Evolutionary conservation across 1,140 invertebrate genomes (phyloP).

Genomic region (Drosophila pectinifera): DNA sequence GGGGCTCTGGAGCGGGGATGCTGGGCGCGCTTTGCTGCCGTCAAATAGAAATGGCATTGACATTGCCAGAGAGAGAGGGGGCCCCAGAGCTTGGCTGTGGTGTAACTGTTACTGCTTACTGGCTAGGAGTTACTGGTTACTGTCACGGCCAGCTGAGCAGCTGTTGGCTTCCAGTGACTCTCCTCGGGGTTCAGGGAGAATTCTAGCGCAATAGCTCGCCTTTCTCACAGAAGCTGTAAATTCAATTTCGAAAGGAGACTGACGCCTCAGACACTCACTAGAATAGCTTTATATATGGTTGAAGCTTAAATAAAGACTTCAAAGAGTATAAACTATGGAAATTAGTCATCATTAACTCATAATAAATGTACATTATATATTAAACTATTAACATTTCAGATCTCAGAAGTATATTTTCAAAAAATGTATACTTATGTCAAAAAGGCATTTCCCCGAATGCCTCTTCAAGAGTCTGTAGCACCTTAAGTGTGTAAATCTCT

Average conservation of each 20-base stretch:
- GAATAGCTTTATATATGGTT: neutral
- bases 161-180: constrained; percentile 14
- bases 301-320: neutral
- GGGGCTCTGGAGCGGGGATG: neutral
- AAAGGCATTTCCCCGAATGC: neutral
- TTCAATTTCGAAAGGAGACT: neutral
- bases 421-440: too few species aligned
- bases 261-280: neutral
- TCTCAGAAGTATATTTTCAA: too few species aligned
- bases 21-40: constrained; percentile 17
- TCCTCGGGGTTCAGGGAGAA: constrained; percentile 4
- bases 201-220: constrained; percentile 22
- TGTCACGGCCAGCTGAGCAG: constrained; percentile 29
- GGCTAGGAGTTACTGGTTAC: constrained; percentile 30
- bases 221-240: constrained; percentile 30
- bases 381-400: too few species aligned
- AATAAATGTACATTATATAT: too few species aligned
- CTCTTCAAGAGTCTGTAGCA: neutral
- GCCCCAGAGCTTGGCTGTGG: constrained; percentile 18
- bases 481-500: neutral
- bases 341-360: too few species aligned
- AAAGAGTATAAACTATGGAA: too few species aligned
- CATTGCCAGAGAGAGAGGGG: constrained; percentile 27
- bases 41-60: constrained; percentile 49
- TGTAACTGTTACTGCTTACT: constrained; percentile 41